Percentiles rank a stretch among this genome's conserved stretches.
Conservation (phyloP, 2,888 invertebrate species). For the Xestia xanthographa region DNA sequence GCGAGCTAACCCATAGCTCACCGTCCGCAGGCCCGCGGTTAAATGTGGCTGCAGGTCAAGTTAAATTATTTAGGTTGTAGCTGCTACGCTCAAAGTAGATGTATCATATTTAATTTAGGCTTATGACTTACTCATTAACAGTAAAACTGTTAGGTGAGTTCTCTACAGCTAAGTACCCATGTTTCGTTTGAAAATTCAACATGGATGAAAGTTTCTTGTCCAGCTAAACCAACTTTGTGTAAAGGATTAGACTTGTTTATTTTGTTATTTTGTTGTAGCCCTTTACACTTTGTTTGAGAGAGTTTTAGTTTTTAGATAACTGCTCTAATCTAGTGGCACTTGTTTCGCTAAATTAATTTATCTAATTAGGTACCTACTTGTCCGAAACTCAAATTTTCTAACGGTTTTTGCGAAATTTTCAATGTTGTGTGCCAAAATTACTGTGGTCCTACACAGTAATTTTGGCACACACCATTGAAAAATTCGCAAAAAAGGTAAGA, state of each 20-base stretch:
- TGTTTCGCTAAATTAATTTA: conserved; percentile 19
- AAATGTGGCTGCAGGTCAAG: not conserved
- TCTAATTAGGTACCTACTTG: not conserved
- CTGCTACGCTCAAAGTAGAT: no score
- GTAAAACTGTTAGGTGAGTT: conserved; percentile 6
- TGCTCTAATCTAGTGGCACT: not conserved
- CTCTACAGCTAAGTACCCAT: not conserved
- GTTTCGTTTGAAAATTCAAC: conserved; percentile 21
- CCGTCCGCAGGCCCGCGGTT: no score
- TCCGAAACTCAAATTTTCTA: no score
- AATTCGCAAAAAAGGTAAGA: no score
- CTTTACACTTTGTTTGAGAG: conserved; percentile 6
- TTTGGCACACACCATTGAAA: not conserved
- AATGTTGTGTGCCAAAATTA: no score
- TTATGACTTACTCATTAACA: not conserved
- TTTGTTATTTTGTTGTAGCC: conserved; percentile 30
- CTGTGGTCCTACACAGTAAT: no score
- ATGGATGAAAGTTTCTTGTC: conserved; percentile 10
- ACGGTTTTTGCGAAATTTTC: no score
- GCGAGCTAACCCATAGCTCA: no score
- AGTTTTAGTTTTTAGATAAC: conserved; percentile 35
- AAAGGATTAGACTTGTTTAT: conserved; percentile 26
- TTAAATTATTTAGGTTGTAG: not conserved
- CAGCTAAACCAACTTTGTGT: not conserved
- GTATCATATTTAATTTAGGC: not conserved